These are phyloP conservation scores for Eulemur macaco DNA, from an alignment of 2,113 vertebrate genomes.

Conservation along the genomic window DNA sequence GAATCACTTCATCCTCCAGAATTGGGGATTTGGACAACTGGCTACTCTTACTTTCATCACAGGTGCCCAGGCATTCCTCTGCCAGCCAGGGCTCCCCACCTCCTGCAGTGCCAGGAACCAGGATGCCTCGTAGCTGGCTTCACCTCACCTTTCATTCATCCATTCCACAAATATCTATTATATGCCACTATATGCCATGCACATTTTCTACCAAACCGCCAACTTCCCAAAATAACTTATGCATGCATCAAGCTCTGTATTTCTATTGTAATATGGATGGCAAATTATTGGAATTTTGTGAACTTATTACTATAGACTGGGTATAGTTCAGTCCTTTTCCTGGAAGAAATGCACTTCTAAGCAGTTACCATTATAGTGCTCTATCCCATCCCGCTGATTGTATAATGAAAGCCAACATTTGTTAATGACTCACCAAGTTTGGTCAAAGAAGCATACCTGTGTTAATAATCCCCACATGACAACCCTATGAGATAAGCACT, in stretches of 20 bases:
- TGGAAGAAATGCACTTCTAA: background rate
- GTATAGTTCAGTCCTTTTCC: background rate
- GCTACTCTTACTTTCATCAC: background rate
- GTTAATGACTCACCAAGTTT: background rate
- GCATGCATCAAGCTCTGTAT: background rate
- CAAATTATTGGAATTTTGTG: slow-evolving; percentile 7
- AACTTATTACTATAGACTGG: background rate
- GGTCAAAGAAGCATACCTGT: background rate
- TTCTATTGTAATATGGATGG: background rate
- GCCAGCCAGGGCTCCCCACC: background rate
- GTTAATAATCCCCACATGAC: background rate
- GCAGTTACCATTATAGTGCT: background rate
- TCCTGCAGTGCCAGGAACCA: background rate
- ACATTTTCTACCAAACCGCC: background rate
- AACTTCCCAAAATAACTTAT: background rate
- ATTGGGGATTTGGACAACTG: background rate
- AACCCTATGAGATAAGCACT: background rate
- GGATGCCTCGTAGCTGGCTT: background rate
- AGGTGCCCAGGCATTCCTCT: background rate
- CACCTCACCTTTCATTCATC: background rate
- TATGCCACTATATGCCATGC: background rate
- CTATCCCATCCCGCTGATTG: background rate
- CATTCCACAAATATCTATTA: background rate
- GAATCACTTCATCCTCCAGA: background rate
- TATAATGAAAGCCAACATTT: background rate